These are phyloP conservation scores for Rhopalosiphum maidis DNA, from an alignment of 1,140 invertebrate species.

Conservation along the genomic window DNA sequence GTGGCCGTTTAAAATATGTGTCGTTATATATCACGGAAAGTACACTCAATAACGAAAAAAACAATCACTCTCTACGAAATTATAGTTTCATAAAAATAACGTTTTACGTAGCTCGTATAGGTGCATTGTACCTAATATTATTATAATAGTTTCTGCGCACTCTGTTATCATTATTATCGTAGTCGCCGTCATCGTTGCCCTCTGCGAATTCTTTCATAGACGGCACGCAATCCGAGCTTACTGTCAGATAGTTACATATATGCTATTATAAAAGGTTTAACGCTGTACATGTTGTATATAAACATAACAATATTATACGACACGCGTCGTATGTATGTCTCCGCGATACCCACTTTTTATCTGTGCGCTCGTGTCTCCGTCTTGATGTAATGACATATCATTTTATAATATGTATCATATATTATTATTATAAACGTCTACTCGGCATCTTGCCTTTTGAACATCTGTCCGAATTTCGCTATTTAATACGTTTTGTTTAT, in stretches of 20 bases:
- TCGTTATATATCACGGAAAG: not conserved
- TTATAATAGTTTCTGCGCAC: not conserved
- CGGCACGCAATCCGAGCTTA: slow-evolving; percentile 39
- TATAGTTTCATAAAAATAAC: not conserved
- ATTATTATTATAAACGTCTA: not conserved
- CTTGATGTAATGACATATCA: not conserved
- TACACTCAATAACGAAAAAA: not conserved
- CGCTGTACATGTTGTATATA: not conserved
- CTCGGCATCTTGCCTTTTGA: not conserved
- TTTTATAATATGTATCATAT: slow-evolving; percentile 12
- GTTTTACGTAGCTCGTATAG: not conserved
- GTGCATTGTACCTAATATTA: not conserved
- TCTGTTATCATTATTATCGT: not conserved
- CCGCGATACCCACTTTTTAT: not conserved
- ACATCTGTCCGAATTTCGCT: not conserved
- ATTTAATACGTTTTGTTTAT: not conserved
- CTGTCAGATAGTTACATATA: slow-evolving; percentile 18
- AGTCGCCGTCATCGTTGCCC: not conserved
- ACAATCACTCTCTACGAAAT: not conserved
- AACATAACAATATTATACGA: slow-evolving; percentile 5
- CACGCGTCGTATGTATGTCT: not conserved
- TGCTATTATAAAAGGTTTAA: slow-evolving; percentile 32
- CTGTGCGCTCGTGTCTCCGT: not conserved
- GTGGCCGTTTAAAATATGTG: not conserved
- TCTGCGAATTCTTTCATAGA: not conserved